These are phyloP conservation scores for Pygocentrus nattereri DNA, from an alignment of 2,797 vertebrate species.

Conservation along the genomic window DNA sequence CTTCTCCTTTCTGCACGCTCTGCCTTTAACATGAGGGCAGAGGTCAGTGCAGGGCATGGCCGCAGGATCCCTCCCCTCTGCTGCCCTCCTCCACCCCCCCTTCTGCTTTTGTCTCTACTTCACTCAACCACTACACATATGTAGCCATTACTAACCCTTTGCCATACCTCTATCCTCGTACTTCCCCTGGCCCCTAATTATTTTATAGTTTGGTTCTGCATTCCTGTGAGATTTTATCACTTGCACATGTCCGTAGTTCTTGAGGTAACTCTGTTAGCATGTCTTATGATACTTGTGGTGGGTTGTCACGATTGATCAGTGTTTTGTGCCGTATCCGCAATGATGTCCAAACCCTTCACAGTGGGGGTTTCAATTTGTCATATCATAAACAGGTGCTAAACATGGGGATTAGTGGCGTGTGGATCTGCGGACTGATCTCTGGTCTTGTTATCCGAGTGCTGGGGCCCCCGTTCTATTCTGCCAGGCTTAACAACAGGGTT, in stretches of 20 bases:
- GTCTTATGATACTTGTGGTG: not conserved
- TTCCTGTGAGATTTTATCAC: slow-evolving; percentile 87
- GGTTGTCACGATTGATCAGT: slow-evolving; percentile 54
- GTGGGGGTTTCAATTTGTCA: slow-evolving; percentile 92
- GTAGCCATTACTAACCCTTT: slow-evolving; percentile 41
- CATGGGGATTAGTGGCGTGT: slow-evolving; percentile 79
- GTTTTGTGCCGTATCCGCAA: slow-evolving; percentile 51
- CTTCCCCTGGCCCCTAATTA: slow-evolving; percentile 80
- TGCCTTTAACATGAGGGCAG: slow-evolving; percentile 70
- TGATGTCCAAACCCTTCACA: slow-evolving; percentile 52
- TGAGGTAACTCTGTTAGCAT: slow-evolving; percentile 74
- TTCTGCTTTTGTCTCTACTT: slow-evolving; percentile 34
- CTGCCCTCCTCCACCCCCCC: slow-evolving; percentile 55
- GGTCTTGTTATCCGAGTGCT: slow-evolving; percentile 86
- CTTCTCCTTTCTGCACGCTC: slow-evolving; percentile 71
- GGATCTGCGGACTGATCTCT: slow-evolving; percentile 86
- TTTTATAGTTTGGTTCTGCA: slow-evolving; percentile 89
- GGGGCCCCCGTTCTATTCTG: slow-evolving; percentile 63
- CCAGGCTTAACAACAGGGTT: slow-evolving; percentile 85
- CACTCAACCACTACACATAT: slow-evolving; percentile 36
- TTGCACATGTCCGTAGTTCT: slow-evolving; percentile 87
- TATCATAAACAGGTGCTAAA: slow-evolving; percentile 96
- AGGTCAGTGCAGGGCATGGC: slow-evolving; percentile 73
- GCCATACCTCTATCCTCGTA: slow-evolving; percentile 47
- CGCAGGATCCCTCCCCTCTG: slow-evolving; percentile 58